Percentiles rank a stretch among this genome's conserved stretches.
These are phyloP conservation scores for Mesocricetus auratus DNA, from an alignment of 2,113 vertebrate genomes.

Conservation along the genomic window DNA sequence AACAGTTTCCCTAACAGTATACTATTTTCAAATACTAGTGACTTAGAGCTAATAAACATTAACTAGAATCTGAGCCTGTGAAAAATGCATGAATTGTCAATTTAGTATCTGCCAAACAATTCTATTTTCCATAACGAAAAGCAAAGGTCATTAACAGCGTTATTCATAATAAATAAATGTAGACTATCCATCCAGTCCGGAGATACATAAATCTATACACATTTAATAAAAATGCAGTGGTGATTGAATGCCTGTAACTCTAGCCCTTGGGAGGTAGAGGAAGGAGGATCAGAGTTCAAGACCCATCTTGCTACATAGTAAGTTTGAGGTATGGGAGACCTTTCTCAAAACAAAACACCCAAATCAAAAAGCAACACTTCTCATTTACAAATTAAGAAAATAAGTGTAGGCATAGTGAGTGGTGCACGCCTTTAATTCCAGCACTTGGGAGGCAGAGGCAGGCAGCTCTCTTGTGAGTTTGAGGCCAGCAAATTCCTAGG, in stretches of 20 bases:
- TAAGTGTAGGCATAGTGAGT: background rate
- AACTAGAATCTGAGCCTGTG: slow-evolving; percentile 34
- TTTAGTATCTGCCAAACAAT: slow-evolving; percentile 46
- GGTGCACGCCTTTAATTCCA: background rate
- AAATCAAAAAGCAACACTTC: background rate
- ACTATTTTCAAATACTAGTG: slow-evolving; percentile 28
- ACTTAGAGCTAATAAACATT: slow-evolving; percentile 41
- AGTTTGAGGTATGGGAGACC: background rate
- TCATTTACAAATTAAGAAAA: background rate
- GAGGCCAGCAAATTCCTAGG: background rate
- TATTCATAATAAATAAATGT: background rate
- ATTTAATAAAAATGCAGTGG: background rate
- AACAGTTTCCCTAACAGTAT: background rate
- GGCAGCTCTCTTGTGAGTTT: background rate
- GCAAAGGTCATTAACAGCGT: background rate
- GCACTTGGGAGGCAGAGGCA: background rate
- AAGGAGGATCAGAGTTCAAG: background rate
- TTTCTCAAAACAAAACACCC: background rate
- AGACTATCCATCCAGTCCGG: background rate
- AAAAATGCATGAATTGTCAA: slow-evolving; percentile 55
- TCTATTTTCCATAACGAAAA: background rate
- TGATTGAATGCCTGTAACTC: background rate
- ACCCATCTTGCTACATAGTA: background rate
- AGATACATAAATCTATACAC: background rate
- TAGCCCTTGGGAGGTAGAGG: background rate